Evolutionary conservation across 35 echinoderm and acorn worm genomes (phyloP).

Genomic region (Diadema setosum): DNA sequence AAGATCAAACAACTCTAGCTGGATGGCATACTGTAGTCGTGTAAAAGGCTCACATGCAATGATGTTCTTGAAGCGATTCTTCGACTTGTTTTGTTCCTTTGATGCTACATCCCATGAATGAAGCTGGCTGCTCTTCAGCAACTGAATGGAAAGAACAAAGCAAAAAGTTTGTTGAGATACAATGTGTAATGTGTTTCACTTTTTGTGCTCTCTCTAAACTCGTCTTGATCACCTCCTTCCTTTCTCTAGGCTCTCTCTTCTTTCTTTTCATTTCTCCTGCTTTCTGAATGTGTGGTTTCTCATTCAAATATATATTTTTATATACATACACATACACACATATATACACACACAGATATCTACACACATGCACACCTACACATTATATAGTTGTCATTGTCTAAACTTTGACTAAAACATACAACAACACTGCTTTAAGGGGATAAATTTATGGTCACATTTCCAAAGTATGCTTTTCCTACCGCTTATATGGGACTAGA

Average conservation of each 20-base stretch:
- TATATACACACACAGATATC: not conserved
- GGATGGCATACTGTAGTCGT: no score
- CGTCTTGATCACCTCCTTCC: not conserved
- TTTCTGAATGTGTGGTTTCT: not conserved
- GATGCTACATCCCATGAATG: conserved; percentile 15
- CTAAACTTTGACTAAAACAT: no score
- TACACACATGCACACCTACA: no score
- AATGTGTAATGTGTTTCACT: not conserved
- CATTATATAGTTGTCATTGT: no score
- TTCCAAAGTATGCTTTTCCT: no score
- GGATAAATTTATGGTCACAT: no score
- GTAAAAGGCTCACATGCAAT: conserved; percentile 46
- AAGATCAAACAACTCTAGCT: no score
- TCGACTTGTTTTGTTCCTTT: conserved; percentile 25
- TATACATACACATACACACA: not conserved
- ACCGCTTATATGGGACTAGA: no score
- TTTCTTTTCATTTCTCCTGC: not conserved
- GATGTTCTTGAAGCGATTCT: conserved; percentile 47
- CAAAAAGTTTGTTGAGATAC: not conserved
- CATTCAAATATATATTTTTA: not conserved
- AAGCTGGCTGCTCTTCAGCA: not conserved
- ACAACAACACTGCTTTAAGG: no score
- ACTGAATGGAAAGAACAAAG: not conserved
- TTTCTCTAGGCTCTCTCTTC: not conserved
- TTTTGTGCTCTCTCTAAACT: not conserved